These are phyloP conservation scores for Dallia pectoralis DNA, from an alignment of 2,797 vertebrate genomes.

Conservation along the genomic window DNA sequence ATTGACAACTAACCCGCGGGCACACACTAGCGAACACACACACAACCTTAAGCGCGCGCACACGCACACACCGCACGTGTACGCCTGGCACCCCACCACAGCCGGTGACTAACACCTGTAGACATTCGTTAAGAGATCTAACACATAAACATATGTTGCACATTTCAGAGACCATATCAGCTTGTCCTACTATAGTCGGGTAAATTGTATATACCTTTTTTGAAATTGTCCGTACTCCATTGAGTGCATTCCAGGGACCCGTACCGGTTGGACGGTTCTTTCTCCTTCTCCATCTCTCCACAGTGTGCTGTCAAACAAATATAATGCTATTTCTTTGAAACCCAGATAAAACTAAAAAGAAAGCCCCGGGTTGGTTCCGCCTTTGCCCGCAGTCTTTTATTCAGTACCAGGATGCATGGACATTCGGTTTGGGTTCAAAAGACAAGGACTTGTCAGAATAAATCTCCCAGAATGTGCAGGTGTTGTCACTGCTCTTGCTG, in stretches of 20 bases:
- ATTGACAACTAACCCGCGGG: neutral
- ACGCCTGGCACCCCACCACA: too few species aligned
- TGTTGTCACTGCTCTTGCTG: neutral
- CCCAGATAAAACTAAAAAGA: neutral
- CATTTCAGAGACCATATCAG: neutral
- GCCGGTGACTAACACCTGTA: conserved; percentile 14
- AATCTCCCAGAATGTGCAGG: conserved; percentile 22
- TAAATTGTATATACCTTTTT: conserved; percentile 52
- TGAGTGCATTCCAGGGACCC: conserved; percentile 71
- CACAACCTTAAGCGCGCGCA: neutral
- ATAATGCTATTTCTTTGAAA: neutral
- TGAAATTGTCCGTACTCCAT: conserved; percentile 57
- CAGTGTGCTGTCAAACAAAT: neutral
- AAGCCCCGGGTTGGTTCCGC: neutral
- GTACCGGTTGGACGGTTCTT: conserved; percentile 60
- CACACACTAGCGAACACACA: neutral
- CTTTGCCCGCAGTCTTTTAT: conserved; percentile 23
- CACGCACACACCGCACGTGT: too few species aligned
- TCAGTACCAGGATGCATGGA: conserved; percentile 35
- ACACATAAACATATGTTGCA: neutral
- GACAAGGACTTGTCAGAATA: conserved; percentile 23
- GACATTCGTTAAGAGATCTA: neutral
- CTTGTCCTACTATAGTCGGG: neutral
- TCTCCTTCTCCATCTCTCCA: conserved; percentile 65
- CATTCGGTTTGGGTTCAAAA: conserved; percentile 17